Conservation (phyloP, 2,113 vertebrate species). For the Xiphophorus hellerii region DNA sequence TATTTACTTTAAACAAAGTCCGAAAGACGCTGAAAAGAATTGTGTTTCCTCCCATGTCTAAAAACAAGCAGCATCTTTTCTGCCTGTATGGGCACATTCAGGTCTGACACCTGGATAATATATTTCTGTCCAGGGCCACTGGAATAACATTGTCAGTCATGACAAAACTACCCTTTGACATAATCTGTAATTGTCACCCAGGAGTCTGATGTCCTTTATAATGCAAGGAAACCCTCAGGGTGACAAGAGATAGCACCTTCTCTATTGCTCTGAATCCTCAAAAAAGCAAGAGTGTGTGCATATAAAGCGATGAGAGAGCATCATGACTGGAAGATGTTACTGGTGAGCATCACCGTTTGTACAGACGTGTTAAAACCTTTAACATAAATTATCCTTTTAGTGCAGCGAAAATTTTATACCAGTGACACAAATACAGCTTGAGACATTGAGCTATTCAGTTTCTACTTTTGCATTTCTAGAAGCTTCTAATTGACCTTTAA, state of each 20-base stretch:
- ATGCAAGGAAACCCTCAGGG: slow-evolving; percentile 51
- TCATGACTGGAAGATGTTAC: neutral
- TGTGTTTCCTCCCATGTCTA: neutral
- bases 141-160: slow-evolving; percentile 43
- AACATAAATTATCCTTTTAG: neutral
- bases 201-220: slow-evolving; percentile 50
- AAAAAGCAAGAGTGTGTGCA: neutral
- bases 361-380: neutral
- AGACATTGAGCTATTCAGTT: neutral
- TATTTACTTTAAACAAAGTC: too few species aligned
- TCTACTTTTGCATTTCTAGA: neutral
- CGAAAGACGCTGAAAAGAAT: too few species aligned
- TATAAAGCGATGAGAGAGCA: neutral
- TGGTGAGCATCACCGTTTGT: neutral
- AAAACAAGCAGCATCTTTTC: neutral
- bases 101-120: slow-evolving; percentile 20
- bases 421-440: too few species aligned
- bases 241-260: slow-evolving; percentile 40
- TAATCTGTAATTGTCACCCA: slow-evolving; percentile 50
- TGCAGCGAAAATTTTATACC: neutral
- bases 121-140: slow-evolving; percentile 30
- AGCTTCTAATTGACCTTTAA: neutral
- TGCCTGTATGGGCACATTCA: neutral
- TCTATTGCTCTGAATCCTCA: neutral
- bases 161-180: slow-evolving; percentile 48